Percentiles rank a stretch among this genome's conserved stretches.
These are phyloP conservation scores for Luffia ferchaultella DNA, from an alignment of 2,888 invertebrate species.

Conservation along the genomic window DNA sequence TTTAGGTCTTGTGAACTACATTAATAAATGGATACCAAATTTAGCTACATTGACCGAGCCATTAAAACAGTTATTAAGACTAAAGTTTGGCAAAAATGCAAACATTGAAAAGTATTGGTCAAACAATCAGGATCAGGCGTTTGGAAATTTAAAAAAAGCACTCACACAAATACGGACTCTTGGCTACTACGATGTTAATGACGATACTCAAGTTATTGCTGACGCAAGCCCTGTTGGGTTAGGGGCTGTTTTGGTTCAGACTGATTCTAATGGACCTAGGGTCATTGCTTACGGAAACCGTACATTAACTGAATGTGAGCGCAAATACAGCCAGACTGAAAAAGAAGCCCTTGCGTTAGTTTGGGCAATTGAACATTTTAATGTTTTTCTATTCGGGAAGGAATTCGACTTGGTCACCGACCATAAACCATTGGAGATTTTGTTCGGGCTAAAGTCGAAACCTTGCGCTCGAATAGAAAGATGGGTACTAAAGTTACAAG, in stretches of 20 bases:
- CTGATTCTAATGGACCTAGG: slow-evolving; percentile 12
- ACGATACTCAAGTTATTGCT: slow-evolving; percentile 16
- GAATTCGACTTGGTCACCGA: slow-evolving; percentile 23
- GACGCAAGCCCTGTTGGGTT: slow-evolving; percentile 18
- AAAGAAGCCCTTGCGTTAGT: slow-evolving; percentile 21
- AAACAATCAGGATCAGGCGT: not conserved
- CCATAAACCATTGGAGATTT: slow-evolving; percentile 17
- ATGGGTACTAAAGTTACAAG: slow-evolving; percentile 17
- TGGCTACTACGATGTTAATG: slow-evolving; percentile 17
- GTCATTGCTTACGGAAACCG: slow-evolving; percentile 22
- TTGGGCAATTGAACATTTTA: slow-evolving; percentile 21
- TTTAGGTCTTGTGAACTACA: slow-evolving; percentile 4
- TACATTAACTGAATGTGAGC: slow-evolving; percentile 18
- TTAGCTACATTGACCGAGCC: slow-evolving; percentile 6
- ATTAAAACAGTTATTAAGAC: slow-evolving; percentile 8
- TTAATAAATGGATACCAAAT: slow-evolving; percentile 8
- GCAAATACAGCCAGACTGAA: slow-evolving; percentile 20
- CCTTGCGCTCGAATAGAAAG: slow-evolving; percentile 18
- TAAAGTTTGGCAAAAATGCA: not conserved
- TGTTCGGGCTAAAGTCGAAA: slow-evolving; percentile 12
- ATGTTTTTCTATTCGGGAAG: slow-evolving; percentile 19
- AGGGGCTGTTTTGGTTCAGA: slow-evolving; percentile 16
- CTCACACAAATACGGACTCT: slow-evolving; percentile 11
- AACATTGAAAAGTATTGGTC: not conserved
- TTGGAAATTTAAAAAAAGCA: slow-evolving; percentile 6